Base-by-base conservation (phyloP, 2,888 invertebrate genomes). In the Epicampocera succincta region DNA sequence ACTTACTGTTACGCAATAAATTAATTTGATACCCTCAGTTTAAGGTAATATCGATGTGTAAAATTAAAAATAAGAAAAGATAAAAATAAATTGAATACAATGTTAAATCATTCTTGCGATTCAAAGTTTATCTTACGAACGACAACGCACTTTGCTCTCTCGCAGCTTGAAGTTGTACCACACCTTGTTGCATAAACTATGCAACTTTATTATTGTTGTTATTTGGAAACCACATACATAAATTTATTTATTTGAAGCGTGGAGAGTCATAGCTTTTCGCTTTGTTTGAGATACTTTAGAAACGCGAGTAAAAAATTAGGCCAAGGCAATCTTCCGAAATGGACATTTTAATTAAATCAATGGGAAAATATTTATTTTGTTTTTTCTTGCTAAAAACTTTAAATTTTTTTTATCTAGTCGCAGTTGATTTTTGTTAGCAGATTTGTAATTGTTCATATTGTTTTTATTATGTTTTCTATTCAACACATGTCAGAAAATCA, bases 271-370 rank as follows among this genome's bases (percentile, higher is more conserved):
- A 60, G 40, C 58, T 38, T 54, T 44, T 52, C 40, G 58, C 48
- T 56, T 44, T 15, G 19, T 58, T 33, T 42, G 58, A 69, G 69
- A 61, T 69, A 61, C 50, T 68, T 54, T 68, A 48, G 69, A 50
- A 75, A 29, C 54, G 79, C 80, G 65, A 69, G 56, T 58, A 58
- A 65, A 60, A 68, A 84, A 84, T 83, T 84, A 60, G 84, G 79
- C 81, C 84, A 84, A 84, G 84, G 84, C 83, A 79, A 83, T 79
- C 76, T 65, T 66, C 78, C 74, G 17, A 84, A 84, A 77, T 69
- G 84, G 84, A 84, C 84, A 81, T 81, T 84, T 84, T 84, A 83
- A 84, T 84, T 80, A 80, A 83, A 78, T 80, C 77, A 71, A 75
- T 80, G 80, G 78, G 82, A 82, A 82, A 82, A 78, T 82, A 61